Base-by-base conservation (phyloP, 2,113 vertebrate genomes). In the Mustela nigripes region DNA sequence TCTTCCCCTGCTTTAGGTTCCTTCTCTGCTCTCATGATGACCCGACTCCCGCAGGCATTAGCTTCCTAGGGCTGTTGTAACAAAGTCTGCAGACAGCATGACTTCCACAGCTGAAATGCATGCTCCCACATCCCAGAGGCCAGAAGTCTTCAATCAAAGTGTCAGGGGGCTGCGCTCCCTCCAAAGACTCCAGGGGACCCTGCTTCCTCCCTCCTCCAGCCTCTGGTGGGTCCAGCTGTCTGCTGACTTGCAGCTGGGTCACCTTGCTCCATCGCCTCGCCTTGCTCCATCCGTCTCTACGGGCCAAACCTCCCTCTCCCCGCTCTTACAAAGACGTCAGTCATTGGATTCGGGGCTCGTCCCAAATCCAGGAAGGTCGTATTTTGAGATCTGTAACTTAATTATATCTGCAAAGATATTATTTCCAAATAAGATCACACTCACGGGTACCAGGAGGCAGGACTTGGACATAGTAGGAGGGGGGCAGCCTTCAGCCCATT, bases 121-220 rank as follows among this genome's bases (percentile, higher is more conserved):
- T 16, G 39, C 42, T 48, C 5, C 80, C 39, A 5, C 39, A 11
- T 11, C 58, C 73, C n/a, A 39, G 50, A 95, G 71, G 31, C 79
- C 28, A 5, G 24, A 86, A 87, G 36, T 19, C 53, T 60, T 65
- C 45, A 48, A 14, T 26, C 71, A 73, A 53, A 14, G 10, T 7
- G 31, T 82, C 9, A 1, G 15, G 42, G 4, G 16, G 9, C 65
- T 0, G 0, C 7, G 2, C 4, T 28, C 60, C 7, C 67, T 71
- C 60, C 12, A 0, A 16, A 24, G n/a, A 7, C 31, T 79, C 28
- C 1, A 14, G 14, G 33, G 28, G 1, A 45, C 11, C 11, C 2
- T 16, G 19, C 28, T 28, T 39, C 60, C 65, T 21, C 15, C 10
- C 50, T 45, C 71, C 10, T 85, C 58, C n/a, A 56, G 79, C 36